Evolutionary conservation across 2,113 vertebrate genomes (phyloP).

Genomic region (Gnathonemus echidnorhynchus): DNA sequence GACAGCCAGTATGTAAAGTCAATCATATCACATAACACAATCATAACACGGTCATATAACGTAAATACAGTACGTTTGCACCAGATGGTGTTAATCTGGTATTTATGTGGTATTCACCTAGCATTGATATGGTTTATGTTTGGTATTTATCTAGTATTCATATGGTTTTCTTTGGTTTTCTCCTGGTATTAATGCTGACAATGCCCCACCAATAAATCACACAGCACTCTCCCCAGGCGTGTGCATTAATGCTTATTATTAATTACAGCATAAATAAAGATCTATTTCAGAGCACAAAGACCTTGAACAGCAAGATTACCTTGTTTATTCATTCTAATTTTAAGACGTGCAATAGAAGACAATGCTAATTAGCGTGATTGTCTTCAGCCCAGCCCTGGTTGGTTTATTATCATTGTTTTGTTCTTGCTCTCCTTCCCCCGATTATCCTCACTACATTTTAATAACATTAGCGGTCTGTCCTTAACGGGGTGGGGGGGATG

Average conservation of each 20-base stretch:
- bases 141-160: not conserved
- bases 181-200: not conserved
- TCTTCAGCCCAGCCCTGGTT: not conserved
- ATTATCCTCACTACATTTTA: not conserved
- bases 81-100: not conserved
- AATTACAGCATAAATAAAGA: slow-evolving; percentile 9
- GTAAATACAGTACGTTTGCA: not conserved
- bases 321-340: slow-evolving; percentile 3
- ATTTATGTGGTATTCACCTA: not conserved
- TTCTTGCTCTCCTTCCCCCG: not conserved
- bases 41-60: not conserved
- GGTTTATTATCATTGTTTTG: not conserved
- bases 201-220: not conserved
- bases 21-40: not conserved
- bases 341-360: not conserved
- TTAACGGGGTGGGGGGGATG: not conserved
- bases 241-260: not conserved
- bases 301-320: slow-evolving; percentile 39
- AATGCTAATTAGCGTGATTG: slow-evolving; percentile 1
- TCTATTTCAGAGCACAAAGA: slow-evolving; percentile 50
- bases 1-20: not conserved
- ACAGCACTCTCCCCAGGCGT: not conserved
- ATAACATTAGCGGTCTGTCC: not conserved
- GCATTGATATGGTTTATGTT: not conserved
- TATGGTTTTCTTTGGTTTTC: not conserved